These are phyloP conservation scores for Perithous albicinctus DNA, from an alignment of 2,888 invertebrate species.

Conservation along the genomic window DNA sequence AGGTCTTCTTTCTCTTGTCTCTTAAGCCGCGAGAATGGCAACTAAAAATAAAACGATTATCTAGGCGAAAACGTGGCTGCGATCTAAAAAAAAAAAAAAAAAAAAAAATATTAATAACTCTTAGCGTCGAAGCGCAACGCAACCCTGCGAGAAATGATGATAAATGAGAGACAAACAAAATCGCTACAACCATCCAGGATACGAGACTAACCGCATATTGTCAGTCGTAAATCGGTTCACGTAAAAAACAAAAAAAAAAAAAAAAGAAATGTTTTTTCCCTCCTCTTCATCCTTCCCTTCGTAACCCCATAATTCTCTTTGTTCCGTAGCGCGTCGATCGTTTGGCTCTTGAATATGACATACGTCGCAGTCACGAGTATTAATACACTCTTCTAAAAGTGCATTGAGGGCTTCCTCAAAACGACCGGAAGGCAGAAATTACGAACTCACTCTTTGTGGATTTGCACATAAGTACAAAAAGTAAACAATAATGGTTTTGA, in stretches of 20 bases:
- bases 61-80: background rate
- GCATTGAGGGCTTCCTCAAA: background rate
- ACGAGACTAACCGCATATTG: conserved; percentile 59
- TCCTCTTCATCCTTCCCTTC: background rate
- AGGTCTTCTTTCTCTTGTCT: background rate
- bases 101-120: conserved; percentile 8
- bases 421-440: background rate
- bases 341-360: background rate
- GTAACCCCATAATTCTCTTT: conserved; percentile 1
- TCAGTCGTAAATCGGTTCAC: conserved; percentile 61
- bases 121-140: background rate
- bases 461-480: no score
- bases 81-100: conserved; percentile 13
- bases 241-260: no score
- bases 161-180: conserved; percentile 19
- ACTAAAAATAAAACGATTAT: conserved; percentile 35
- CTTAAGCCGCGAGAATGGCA: background rate
- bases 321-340: conserved; percentile 1
- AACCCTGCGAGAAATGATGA: conserved; percentile 5
- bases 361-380: background rate
- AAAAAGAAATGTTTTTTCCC: conserved; percentile 7
- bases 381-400: background rate
- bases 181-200: conserved; percentile 35
- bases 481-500: no score
- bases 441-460: no score